A percentile compares a stretch with the other conserved stretches of the same genome.
Evolutionary conservation across 2,113 vertebrate genomes (phyloP).

Genomic region (Psettodes erumei): DNA sequence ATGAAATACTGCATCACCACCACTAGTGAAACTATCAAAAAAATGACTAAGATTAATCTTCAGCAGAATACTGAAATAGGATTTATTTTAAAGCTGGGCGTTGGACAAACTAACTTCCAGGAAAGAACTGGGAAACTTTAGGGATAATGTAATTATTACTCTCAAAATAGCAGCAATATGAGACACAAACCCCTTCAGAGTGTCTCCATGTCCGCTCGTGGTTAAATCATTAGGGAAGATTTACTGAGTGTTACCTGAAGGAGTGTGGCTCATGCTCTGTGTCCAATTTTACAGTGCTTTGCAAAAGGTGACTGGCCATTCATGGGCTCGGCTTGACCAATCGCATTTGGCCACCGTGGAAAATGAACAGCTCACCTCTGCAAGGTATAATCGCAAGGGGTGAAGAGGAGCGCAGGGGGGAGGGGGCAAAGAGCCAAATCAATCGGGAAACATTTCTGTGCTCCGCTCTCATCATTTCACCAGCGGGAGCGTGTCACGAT

Average conservation of each 20-base stretch:
- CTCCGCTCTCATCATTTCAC: slow-evolving; percentile 18
- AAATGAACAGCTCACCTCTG: slow-evolving; percentile 28
- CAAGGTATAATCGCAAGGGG: slow-evolving; percentile 14
- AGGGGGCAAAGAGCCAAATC: slow-evolving; percentile 26
- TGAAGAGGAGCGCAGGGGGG: neutral
- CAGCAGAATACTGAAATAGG: neutral
- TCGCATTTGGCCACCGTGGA: slow-evolving; percentile 20
- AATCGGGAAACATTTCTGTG: slow-evolving; percentile 24
- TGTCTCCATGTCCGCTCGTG: neutral
- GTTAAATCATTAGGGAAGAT: neutral
- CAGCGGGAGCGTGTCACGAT: neutral
- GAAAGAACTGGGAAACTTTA: neutral
- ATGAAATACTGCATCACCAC: neutral
- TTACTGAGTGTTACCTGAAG: slow-evolving; percentile 17
- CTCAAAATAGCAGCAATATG: no score
- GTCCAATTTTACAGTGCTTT: slow-evolving; percentile 15
- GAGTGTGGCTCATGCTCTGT: neutral
- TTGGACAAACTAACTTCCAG: neutral
- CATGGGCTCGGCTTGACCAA: slow-evolving; percentile 8
- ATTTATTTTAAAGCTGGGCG: neutral
- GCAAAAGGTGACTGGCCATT: slow-evolving; percentile 24
- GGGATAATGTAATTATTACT: no score
- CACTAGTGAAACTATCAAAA: neutral
- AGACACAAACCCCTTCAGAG: neutral
- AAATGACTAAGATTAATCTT: neutral